Percentiles rank a stretch among this genome's conserved stretches.
Conservation (phyloP, 2,888 invertebrate species). For the Microplitis manilae region DNA sequence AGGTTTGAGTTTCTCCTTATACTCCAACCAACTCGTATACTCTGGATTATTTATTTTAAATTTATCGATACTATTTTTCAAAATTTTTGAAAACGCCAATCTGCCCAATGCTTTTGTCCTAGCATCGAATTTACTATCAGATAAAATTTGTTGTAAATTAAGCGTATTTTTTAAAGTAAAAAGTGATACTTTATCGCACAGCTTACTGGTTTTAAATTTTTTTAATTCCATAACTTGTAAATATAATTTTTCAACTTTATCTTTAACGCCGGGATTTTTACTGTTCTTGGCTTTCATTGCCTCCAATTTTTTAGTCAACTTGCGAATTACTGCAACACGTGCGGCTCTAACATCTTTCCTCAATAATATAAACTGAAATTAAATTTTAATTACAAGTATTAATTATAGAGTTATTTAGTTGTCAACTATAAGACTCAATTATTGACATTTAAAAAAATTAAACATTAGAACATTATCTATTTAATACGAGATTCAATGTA, state of each 20-base stretch:
- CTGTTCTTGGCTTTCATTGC: not conserved
- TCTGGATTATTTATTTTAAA: slow-evolving; percentile 63
- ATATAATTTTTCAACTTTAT: not conserved
- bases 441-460: no score
- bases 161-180: slow-evolving; percentile 57
- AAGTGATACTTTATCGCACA: slow-evolving; percentile 62
- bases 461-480: no score
- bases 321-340: not conserved
- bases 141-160: slow-evolving; percentile 53
- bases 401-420: no score
- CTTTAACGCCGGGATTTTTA: not conserved
- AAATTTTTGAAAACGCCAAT: slow-evolving; percentile 55
- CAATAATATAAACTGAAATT: not conserved
- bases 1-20: slow-evolving; percentile 50
- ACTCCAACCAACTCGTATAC: slow-evolving; percentile 54
- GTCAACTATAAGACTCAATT: no score
- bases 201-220: slow-evolving; percentile 6
- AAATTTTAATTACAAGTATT: no score
- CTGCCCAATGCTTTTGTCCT: slow-evolving; percentile 55
- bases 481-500: no score
- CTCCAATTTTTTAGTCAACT: not conserved
- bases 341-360: not conserved
- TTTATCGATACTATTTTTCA: slow-evolving; percentile 54
- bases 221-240: not conserved
- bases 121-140: slow-evolving; percentile 49